Conservation (phyloP, 1,140 invertebrate species). For the Heterodera carotae region DNA sequence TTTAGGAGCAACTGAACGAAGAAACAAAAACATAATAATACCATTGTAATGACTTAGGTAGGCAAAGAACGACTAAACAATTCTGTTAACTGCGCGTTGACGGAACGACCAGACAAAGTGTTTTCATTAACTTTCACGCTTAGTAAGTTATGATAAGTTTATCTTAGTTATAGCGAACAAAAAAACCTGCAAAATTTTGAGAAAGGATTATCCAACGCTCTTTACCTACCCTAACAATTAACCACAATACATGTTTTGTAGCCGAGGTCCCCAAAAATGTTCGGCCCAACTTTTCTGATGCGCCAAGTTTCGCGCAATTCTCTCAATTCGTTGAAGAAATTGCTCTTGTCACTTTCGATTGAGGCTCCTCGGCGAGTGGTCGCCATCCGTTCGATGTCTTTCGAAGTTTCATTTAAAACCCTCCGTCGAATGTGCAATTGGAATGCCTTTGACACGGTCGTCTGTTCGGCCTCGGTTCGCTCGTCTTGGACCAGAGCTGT, state of each 20-base stretch:
- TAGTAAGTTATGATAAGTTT: too few species aligned
- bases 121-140: too few species aligned
- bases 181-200: too few species aligned
- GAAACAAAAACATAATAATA: background rate
- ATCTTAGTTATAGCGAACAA: too few species aligned
- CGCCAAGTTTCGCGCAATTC: conserved; percentile 51
- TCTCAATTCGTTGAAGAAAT: conserved; percentile 44
- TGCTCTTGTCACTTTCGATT: conserved; percentile 1
- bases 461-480: conserved; percentile 16
- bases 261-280: conserved; percentile 50
- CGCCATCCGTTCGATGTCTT: conserved; percentile 33
- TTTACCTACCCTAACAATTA: too few species aligned
- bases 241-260: conserved; percentile 46
- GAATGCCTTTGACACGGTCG: conserved; percentile 34
- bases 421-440: conserved; percentile 34
- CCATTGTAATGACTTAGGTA: too few species aligned
- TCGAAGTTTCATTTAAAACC: conserved; percentile 40
- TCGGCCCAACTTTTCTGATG: conserved; percentile 48
- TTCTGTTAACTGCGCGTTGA: too few species aligned
- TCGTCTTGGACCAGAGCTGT: conserved; percentile 32
- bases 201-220: too few species aligned
- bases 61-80: too few species aligned
- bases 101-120: too few species aligned
- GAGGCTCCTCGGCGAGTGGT: background rate
- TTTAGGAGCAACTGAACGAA: conserved; percentile 40